These are phyloP conservation scores for Lepidochrysops patricia DNA, from an alignment of 2,888 invertebrate genomes.

Conservation along the genomic window DNA sequence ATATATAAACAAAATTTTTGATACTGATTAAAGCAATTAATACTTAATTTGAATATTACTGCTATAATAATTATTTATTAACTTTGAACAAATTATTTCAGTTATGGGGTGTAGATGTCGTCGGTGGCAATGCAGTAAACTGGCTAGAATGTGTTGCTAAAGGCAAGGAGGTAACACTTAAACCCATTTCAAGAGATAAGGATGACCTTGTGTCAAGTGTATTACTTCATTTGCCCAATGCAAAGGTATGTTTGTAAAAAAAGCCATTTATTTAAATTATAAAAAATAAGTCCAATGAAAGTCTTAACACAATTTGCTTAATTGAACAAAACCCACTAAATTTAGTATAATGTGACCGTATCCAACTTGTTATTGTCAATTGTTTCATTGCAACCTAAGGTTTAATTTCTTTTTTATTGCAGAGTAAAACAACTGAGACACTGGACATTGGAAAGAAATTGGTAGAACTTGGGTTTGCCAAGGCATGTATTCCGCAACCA, in stretches of 20 bases:
- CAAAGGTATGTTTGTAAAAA: constrained; percentile 37
- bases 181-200: constrained; percentile 59
- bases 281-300: too few species aligned
- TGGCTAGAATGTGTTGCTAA: constrained; percentile 75
- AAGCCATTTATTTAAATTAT: too few species aligned
- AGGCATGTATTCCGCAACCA: constrained; percentile 44
- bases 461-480: constrained; percentile 65
- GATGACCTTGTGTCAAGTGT: constrained; percentile 62
- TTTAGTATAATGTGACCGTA: too few species aligned
- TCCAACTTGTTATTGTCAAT: too few species aligned
- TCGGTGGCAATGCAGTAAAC: constrained; percentile 69
- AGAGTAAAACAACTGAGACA: constrained; percentile 55
- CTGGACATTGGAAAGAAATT: constrained; percentile 61
- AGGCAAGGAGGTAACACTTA: constrained; percentile 60
- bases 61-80: not conserved
- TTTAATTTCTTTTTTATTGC: constrained; percentile 26
- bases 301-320: too few species aligned
- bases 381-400: too few species aligned
- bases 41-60: too few species aligned
- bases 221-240: constrained; percentile 56
- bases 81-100: constrained; percentile 30
- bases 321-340: too few species aligned
- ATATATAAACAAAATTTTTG: not conserved
- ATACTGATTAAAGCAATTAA: too few species aligned
- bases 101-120: constrained; percentile 68